These are phyloP conservation scores for Zosterops hypoxanthus DNA, from an alignment of 2,113 vertebrate genomes.

Conservation along the genomic window DNA sequence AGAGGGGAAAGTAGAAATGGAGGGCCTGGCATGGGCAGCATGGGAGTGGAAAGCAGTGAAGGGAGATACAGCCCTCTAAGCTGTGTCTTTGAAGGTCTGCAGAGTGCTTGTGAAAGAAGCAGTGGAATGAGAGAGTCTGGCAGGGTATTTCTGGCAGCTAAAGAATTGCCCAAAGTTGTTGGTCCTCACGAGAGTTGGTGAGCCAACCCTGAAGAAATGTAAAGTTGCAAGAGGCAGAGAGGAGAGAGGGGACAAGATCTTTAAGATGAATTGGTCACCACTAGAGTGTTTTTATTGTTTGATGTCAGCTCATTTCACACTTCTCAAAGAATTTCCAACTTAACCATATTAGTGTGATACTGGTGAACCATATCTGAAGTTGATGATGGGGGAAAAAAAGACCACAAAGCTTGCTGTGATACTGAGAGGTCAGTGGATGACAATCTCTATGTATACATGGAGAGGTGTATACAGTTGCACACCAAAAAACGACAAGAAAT, in stretches of 20 bases:
- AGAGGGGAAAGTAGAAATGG: neutral
- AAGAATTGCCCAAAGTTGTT: neutral
- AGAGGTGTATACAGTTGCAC: neutral
- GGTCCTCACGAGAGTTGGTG: fast-evolving
- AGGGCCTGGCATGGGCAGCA: fast-evolving
- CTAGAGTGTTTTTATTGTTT: neutral
- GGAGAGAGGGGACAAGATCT: neutral
- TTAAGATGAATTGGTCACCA: neutral
- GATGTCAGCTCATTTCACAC: neutral
- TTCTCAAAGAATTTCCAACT: neutral
- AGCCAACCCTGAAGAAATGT: fast-evolving
- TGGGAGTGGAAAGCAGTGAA: neutral
- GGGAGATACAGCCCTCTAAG: neutral
- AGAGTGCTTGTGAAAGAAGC: neutral
- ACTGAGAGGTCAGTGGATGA: neutral
- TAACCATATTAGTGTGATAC: neutral
- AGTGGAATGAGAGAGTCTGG: fast-evolving
- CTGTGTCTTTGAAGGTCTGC: neutral
- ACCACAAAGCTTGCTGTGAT: neutral
- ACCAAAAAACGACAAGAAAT: neutral
- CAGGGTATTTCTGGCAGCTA: neutral
- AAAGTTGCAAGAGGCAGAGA: neutral
- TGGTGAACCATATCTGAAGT: neutral
- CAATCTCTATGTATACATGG: neutral
- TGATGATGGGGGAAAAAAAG: neutral